Base-by-base conservation (phyloP, 2,888 invertebrate genomes). In the Pardosa pseudoannulata region DNA sequence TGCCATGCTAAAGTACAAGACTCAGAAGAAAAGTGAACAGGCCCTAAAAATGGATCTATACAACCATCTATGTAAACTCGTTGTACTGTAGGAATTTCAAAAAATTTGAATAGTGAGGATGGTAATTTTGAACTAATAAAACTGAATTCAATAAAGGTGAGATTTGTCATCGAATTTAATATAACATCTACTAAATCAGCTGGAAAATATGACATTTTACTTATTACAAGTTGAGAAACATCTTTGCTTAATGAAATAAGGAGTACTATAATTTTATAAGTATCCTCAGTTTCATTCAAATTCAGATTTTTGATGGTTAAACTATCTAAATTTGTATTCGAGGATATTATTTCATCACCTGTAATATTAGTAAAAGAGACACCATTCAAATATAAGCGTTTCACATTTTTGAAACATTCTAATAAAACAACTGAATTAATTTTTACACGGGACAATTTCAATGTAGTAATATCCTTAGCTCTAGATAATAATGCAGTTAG, bases 1-100 rank as follows among this genome's bases (percentile, higher is more conserved):
- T 23, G 67, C 80, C 80, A 80, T 23, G 67, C 27, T 11, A 65
- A 56, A 19, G 80, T 74, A 28, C 67, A 67, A 16, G 41, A 23
- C 2, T 29, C 19, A 11, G 31, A n/a, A 16, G 31, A 32, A 0
- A 41, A 23, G 19, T 39, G 11, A 0, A n/a, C 11, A 13, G 29
- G 0, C 36, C 19, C 13, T 28, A 36, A 23, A 6, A 1, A 11
- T 65, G 50, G 46, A 29, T 32, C n/a, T n/a, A 0, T 16, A 7
- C 73, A 80, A 6, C 28, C 31, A 74, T 68, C 39, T 28, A 23
- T 29, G 9, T 36, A 19, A 28, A 80, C 13, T 28, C 3, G 28
- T n/a, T 31, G 32, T 9, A 80, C 32, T 13, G 27, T 19, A 27
- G 46, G 36, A 67, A 23, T 28, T 23, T 13, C 7, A 9, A 80